Conservation (phyloP, 2,888 invertebrate species). For the Amaurobius ferox region DNA sequence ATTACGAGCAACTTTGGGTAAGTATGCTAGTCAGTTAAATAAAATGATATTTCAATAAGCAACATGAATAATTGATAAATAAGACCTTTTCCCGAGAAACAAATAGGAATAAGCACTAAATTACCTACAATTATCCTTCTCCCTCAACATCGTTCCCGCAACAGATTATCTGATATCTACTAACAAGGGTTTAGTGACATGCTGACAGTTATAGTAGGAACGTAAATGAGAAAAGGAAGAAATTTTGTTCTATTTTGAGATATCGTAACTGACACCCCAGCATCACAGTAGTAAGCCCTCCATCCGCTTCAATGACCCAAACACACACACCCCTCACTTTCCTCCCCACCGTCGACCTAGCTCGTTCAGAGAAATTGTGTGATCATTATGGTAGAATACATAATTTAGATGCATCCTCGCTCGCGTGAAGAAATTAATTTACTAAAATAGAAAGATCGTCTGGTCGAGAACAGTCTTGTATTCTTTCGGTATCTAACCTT, state of each 20-base stretch:
- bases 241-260: background rate
- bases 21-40: no score
- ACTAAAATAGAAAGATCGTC: background rate
- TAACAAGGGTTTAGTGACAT: no score
- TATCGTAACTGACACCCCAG: background rate
- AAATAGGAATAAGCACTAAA: no score
- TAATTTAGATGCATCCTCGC: background rate
- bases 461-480: background rate
- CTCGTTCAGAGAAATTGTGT: background rate
- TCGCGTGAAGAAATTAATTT: background rate
- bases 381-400: background rate
- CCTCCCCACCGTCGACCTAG: background rate
- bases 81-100: no score
- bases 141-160: no score
- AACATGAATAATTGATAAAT: no score
- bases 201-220: no score
- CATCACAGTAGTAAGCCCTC: background rate
- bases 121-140: no score
- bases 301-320: background rate
- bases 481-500: background rate
- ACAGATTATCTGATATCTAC: no score
- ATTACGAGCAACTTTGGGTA: no score
- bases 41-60: no score
- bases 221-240: background rate
- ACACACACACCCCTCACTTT: background rate